Evolutionary conservation across 2,888 invertebrate species (phyloP).

Genomic region (Cerastis leucographa): DNA sequence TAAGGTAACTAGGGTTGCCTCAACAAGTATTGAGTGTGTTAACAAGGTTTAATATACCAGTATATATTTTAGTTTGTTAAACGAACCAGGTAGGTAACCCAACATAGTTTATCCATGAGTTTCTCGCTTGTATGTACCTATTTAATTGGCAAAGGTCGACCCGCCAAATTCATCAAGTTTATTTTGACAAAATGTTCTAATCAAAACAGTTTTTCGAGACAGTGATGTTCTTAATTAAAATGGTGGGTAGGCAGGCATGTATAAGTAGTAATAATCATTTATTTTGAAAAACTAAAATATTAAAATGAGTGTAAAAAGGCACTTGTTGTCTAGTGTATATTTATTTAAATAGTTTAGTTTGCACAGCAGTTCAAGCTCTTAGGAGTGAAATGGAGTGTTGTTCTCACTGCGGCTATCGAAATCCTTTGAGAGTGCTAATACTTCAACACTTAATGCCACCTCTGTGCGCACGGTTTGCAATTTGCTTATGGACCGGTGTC

Average conservation of each 20-base stretch:
- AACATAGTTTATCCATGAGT: slow-evolving; percentile 6
- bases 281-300: background rate
- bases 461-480: slow-evolving; percentile 5
- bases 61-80: slow-evolving; percentile 32
- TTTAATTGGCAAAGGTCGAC: slow-evolving; percentile 31
- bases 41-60: slow-evolving; percentile 6
- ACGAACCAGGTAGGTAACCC: background rate
- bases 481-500: background rate
- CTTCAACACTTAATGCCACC: slow-evolving; percentile 1
- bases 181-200: background rate
- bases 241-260: background rate
- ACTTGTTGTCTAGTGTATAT: too few relatives aligned
- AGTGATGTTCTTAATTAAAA: slow-evolving; percentile 2
- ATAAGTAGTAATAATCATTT: background rate
- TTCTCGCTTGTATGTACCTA: background rate
- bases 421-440: slow-evolving; percentile 27
- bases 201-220: background rate
- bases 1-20: background rate
- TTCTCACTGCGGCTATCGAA: slow-evolving; percentile 9
- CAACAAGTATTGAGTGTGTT: slow-evolving; percentile 8
- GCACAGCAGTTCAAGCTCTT: slow-evolving; percentile 5
- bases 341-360: slow-evolving; percentile 7
- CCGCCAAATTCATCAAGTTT: background rate
- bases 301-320: background rate
- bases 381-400: slow-evolving; percentile 5